Evolutionary conservation across 2,888 invertebrate species (phyloP), one percentile per base, ranked within the genome.

Genomic region (Galerucella nymphaeae): DNA sequence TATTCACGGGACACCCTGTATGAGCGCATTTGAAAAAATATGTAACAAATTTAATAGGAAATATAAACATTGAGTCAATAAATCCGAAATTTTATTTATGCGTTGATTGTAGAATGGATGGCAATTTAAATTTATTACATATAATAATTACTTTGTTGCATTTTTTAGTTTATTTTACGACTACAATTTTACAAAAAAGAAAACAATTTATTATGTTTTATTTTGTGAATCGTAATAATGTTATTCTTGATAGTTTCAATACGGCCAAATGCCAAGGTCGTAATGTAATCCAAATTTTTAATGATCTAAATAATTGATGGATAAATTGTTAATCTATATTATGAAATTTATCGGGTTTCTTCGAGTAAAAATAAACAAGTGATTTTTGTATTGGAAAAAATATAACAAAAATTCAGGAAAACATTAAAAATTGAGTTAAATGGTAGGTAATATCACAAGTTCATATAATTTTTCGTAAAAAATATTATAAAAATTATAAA

Each of bases 161-260:
- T 13, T 48, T 48, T n/a, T 48, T 14, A 8, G 48, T 48, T 48
- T 48, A 48, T 48, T 48, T 48, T n/a, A 48, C 13, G 42, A 48
- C 48, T 14, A 48, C 48, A n/a, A 48, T 48, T 48, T 48, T 48
- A 5, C 48, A 30, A 30, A n/a, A 8, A 48, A 3, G 5, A 48
- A 48, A 48, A 48, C n/a, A 48, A 14, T n/a, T n/a, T 30, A 30
- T n/a, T 48, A 48, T 48, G 6, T 48, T n/a, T 14, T 48, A 48
- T 48, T 48, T 48, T 48, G n/a, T n/a, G 48, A n/a, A n/a, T 48
- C 14, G n/a, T 48, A 48, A n/a, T 48, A n/a, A 48, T 48, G 48
- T 48, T 48, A 14, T 48, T n/a, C 48, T 48, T 48, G n/a, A 14
- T 48, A n/a, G 13, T 48, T 48, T 48, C n/a, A 48, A 48, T 48